These are phyloP conservation scores for Leptopilina drosophilae DNA, from an alignment of 2,888 invertebrate species.

Conservation along the genomic window DNA sequence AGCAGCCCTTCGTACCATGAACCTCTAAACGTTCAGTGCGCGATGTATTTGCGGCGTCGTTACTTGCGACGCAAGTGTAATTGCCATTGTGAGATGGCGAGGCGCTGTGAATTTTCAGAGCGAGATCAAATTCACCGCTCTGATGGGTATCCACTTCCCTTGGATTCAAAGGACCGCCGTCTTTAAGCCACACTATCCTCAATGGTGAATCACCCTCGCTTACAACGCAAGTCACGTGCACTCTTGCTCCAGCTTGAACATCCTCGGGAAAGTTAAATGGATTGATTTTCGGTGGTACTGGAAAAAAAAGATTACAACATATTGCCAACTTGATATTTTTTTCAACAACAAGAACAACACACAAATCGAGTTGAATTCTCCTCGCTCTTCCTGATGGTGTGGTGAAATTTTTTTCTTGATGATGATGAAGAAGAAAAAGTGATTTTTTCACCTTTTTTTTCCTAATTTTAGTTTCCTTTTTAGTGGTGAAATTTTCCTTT, in stretches of 20 bases:
- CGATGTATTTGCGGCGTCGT: conserved; percentile 76
- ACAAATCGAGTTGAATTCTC: neutral
- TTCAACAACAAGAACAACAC: conserved; percentile 23
- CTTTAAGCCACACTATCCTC: conserved; percentile 80
- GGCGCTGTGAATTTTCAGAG: conserved; percentile 78
- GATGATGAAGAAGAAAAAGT: neutral
- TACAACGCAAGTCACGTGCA: conserved; percentile 78
- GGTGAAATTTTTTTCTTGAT: neutral
- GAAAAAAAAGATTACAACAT: conserved; percentile 64
- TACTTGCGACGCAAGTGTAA: conserved; percentile 79
- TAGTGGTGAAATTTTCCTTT: too few species aligned
- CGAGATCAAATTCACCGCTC: conserved; percentile 73
- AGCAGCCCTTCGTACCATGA: conserved; percentile 74
- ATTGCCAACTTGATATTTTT: conserved; percentile 29
- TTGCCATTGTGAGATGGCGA: conserved; percentile 78
- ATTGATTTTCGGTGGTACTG: conserved; percentile 79
- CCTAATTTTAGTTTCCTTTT: too few species aligned
- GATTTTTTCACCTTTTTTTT: too few species aligned
- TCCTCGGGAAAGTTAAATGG: conserved; percentile 78
- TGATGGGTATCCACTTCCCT: conserved; percentile 72
- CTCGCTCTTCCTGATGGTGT: neutral
- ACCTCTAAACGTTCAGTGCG: conserved; percentile 78
- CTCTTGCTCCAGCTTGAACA: conserved; percentile 77
- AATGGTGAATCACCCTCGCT: conserved; percentile 80
- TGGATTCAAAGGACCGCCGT: conserved; percentile 77